phyloP scores from a whole-genome alignment of 2,797 vertebrate genomes.

The Aldrovandia affinis region DNA sequence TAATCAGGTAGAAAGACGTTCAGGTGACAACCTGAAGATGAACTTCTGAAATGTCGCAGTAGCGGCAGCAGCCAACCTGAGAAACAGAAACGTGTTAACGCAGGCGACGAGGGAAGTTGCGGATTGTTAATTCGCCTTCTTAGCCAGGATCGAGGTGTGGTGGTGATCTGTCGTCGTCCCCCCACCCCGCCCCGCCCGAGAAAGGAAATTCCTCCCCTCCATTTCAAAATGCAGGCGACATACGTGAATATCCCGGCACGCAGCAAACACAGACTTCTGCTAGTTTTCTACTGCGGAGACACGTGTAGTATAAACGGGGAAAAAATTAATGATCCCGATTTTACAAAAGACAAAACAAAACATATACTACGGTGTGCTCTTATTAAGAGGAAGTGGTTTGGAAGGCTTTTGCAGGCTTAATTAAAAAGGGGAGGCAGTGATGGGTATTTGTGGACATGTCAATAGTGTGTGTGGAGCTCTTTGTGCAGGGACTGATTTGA shows the following conservation, averaged over 20 bases:
- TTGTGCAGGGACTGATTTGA: not conserved
- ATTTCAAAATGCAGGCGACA: not conserved
- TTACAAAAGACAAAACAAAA: not conserved
- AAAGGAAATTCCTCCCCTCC: not conserved
- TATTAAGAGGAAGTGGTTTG: not conserved
- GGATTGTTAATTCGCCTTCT: not conserved
- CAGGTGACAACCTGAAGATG: slow-evolving; percentile 74
- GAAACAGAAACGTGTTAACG: slow-evolving; percentile 22
- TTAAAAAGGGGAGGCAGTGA: not conserved
- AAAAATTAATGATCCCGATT: slow-evolving; percentile 14
- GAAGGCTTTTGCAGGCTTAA: not conserved
- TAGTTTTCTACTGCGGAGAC: not conserved
- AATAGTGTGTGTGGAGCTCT: not conserved
- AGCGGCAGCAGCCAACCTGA: not conserved
- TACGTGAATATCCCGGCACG: too few relatives aligned
- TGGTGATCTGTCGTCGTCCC: not conserved
- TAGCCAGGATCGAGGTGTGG: not conserved
- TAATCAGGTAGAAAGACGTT: slow-evolving; percentile 80
- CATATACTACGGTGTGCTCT: not conserved
- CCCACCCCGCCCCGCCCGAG: not conserved
- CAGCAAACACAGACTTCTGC: not conserved
- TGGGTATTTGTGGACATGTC: slow-evolving; percentile 3
- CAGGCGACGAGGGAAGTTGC: not conserved
- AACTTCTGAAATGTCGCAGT: not conserved
- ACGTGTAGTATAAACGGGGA: slow-evolving; percentile 51